Evolutionary conservation across 1,140 invertebrate genomes (phyloP), one percentile per base, ranked within the genome.

Genomic region (Cydia splendana): DNA sequence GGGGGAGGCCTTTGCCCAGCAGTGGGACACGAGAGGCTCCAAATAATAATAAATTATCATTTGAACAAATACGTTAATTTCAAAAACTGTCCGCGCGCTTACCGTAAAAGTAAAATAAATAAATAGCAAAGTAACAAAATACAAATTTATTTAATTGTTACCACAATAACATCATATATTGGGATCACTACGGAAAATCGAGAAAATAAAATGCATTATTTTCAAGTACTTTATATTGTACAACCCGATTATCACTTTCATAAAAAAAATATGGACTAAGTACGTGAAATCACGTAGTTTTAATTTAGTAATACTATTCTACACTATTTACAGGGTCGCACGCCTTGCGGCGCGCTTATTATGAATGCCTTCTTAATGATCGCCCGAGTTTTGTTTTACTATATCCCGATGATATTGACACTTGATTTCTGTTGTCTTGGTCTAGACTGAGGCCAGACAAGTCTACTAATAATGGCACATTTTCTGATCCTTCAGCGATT

Each of bases 401-500:
- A 84, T 94, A 94, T 73, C 94, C 93, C 82, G 94, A 93, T 83
- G 91, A 93, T 80, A 94, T 93, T 79, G 90, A 89, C 51, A 94
- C 90, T 81, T 93, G 84, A 75, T 87, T 91, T 74, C 84, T 92
- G 28, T 85, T 85, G 74, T 87, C 80, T 79, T 89, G 84, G 74
- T 93, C 85, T 88, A 91, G 81, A 65, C 82, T 88, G 65, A 91
- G 80, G 57, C 88, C 89, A 69, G 91, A 91, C 83, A 90, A 83
- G 78, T 92, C 88, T 89, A 93, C 88, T 81, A 87, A 88, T 87
- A 90, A 90, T 91, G 89, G 88, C 89, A 93, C 90, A 77, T 92
- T 88, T 83, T 93, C 90, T 7, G 91, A 91, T 81, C 85, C 89
- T 74, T 90, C 91, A 34, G 87, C 83, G 53, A 77, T 81, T n/a